Evolutionary conservation across 2,113 vertebrate genomes (phyloP).

Genomic region (Heliornis fulica): DNA sequence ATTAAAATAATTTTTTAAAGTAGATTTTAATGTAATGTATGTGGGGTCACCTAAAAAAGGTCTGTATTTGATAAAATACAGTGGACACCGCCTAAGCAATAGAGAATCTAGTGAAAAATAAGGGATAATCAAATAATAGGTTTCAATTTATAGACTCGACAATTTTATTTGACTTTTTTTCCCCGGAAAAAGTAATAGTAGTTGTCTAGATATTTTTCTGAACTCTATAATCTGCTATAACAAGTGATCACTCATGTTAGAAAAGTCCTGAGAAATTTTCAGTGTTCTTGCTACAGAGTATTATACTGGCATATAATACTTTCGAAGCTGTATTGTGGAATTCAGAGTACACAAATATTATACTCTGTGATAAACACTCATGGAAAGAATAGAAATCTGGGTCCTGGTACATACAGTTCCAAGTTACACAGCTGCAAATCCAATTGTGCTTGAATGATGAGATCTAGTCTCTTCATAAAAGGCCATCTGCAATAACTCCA

Average conservation of each 20-base stretch:
- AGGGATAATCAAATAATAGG: background rate
- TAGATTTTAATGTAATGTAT: background rate
- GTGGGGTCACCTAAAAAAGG: background rate
- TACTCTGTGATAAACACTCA: background rate
- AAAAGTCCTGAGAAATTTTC: background rate
- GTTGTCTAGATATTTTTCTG: background rate
- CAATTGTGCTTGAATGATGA: background rate
- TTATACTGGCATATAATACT: background rate
- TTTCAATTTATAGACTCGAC: background rate
- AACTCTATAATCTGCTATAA: background rate
- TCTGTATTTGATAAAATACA: background rate
- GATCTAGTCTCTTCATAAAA: slow-evolving; percentile 25
- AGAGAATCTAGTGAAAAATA: background rate
- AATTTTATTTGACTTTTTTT: fast-evolving
- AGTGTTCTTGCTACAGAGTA: background rate
- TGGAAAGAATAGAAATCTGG: background rate
- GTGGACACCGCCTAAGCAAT: background rate
- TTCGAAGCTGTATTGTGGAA: background rate
- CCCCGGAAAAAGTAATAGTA: background rate
- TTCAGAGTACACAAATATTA: background rate
- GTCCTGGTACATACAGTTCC: background rate
- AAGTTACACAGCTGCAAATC: slow-evolving; percentile 31
- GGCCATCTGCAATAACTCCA: background rate
- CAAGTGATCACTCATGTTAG: background rate
- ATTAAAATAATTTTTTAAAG: background rate